Conservation (phyloP, 1,140 invertebrate genomes). For the Cecropterus lyciades region DNA sequence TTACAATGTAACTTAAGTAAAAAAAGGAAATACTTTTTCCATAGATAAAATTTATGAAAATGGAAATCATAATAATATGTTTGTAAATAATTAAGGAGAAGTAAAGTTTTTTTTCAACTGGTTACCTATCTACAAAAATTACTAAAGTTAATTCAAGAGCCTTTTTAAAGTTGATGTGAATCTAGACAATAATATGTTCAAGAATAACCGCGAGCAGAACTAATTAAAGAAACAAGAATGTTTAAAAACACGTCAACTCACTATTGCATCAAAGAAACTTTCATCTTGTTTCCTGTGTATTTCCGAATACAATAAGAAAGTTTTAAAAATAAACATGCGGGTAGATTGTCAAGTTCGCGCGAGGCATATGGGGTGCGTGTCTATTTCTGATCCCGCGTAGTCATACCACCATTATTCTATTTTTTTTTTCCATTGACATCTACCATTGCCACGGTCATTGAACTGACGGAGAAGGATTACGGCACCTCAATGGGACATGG, state of each 20-base stretch:
- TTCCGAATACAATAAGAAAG: constrained; percentile 70
- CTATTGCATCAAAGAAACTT: constrained; percentile 51
- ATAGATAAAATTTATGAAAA: no score
- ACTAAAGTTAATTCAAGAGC: no score
- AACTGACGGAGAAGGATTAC: constrained; percentile 55
- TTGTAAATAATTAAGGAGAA: no score
- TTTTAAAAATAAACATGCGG: constrained; percentile 69
- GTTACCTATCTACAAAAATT: no score
- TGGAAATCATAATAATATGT: no score
- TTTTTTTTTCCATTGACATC: constrained; percentile 70
- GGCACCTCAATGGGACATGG: constrained; percentile 45
- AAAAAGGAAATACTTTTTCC: no score
- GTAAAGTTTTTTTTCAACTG: no score
- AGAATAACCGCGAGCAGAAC: no score
- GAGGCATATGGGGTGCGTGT: constrained; percentile 54
- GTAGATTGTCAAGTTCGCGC: constrained; percentile 77
- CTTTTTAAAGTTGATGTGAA: no score
- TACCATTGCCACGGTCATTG: constrained; percentile 60
- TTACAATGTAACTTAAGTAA: no score
- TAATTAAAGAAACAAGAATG: constrained; percentile 6
- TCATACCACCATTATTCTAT: constrained; percentile 69
- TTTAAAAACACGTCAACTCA: constrained; percentile 32
- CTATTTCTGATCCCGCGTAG: constrained; percentile 65
- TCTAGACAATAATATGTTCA: no score
- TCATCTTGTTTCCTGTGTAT: constrained; percentile 54